Conservation (phyloP, 2,888 invertebrate genomes). For the Sphecodes monilicornis region DNA sequence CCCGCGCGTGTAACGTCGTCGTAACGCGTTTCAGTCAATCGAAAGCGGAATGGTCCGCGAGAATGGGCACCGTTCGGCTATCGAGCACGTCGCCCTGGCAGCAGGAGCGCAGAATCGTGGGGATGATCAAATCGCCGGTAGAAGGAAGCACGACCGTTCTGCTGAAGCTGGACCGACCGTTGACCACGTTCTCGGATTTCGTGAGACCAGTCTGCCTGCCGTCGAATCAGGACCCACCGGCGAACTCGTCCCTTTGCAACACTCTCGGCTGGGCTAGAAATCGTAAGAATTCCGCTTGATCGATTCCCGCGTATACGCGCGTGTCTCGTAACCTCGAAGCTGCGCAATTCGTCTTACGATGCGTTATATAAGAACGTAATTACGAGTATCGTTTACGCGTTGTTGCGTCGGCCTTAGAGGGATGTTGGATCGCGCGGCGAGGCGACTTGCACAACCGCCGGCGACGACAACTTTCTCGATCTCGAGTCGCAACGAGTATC, state of each 20-base stretch:
- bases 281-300: conserved; percentile 83
- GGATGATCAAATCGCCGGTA: conserved; percentile 95
- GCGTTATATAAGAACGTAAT: conserved; percentile 46
- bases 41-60: conserved; percentile 94
- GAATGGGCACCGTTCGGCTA: conserved; percentile 91
- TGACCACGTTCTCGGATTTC: conserved; percentile 91
- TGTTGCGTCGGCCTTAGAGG: conserved; percentile 27
- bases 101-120: conserved; percentile 92
- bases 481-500: conserved; percentile 13
- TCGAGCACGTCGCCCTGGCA: conserved; percentile 94
- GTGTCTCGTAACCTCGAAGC: not conserved
- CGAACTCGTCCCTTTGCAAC: conserved; percentile 88
- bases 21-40: conserved; percentile 87
- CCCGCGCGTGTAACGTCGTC: not conserved
- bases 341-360: not conserved
- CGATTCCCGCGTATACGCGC: not conserved
- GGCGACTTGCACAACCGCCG: conserved; percentile 25
- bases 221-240: conserved; percentile 85
- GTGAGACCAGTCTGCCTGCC: conserved; percentile 93
- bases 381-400: conserved; percentile 20
- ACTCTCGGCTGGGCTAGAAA: conserved; percentile 95
- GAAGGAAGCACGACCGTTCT: conserved; percentile 94
- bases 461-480: conserved; percentile 31
- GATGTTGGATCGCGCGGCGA: conserved; percentile 8
- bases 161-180: conserved; percentile 91